These are phyloP conservation scores for Microcebus jonahi DNA, from an alignment of 2,113 vertebrate species.

Conservation along the genomic window DNA sequence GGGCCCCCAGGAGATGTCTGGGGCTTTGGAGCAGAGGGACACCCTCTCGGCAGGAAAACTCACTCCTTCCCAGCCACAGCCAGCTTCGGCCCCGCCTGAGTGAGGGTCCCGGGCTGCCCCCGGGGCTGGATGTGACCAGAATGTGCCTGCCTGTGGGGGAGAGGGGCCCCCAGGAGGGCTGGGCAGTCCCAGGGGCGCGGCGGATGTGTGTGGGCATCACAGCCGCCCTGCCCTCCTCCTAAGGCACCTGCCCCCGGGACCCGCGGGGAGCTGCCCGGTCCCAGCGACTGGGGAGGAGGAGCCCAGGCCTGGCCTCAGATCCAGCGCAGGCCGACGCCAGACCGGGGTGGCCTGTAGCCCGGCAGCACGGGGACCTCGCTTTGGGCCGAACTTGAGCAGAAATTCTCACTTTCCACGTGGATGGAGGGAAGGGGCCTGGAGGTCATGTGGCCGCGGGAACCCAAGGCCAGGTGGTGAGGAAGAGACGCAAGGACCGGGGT, in stretches of 20 bases:
- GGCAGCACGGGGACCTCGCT: background rate
- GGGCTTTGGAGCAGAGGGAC: background rate
- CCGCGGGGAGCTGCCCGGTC: fast-evolving
- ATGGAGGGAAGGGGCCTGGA: background rate
- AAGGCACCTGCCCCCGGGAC: too few relatives aligned
- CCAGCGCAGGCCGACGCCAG: fast-evolving
- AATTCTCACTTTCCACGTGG: fast-evolving
- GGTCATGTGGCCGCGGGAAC: fast-evolving
- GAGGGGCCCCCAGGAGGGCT: background rate
- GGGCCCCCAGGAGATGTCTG: background rate
- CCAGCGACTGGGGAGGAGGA: background rate
- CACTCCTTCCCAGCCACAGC: background rate
- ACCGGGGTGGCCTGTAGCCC: too few relatives aligned
- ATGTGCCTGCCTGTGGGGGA: background rate
- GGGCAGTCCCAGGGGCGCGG: fast-evolving
- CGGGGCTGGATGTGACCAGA: background rate
- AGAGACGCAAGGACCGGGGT: background rate
- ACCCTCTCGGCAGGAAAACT: background rate
- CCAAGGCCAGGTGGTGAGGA: background rate
- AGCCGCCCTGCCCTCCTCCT: background rate
- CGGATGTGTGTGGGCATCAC: background rate
- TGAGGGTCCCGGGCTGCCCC: background rate
- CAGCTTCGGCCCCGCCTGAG: background rate
- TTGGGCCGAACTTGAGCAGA: background rate
- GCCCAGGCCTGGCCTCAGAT: background rate